Percentiles rank a stretch among this genome's conserved stretches.
Evolutionary conservation across 1,140 invertebrate species (phyloP).

Genomic region (Diprion similis): DNA sequence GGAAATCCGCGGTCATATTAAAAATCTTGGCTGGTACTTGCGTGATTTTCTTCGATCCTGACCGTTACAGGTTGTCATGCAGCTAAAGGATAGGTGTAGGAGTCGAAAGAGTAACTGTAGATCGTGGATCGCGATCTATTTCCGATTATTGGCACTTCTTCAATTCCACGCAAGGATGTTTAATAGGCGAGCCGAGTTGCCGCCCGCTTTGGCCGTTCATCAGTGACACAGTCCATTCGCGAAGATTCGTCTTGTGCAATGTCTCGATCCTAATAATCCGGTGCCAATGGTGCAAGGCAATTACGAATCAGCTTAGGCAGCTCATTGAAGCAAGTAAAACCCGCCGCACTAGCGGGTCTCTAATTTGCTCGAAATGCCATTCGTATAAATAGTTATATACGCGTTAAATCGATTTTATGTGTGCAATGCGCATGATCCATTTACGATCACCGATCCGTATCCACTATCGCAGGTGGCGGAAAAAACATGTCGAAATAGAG

Average conservation of each 20-base stretch:
- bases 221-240: background rate
- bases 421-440: too few species aligned
- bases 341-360: too few species aligned
- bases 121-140: background rate
- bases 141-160: conserved; percentile 5
- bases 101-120: background rate
- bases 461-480: too few species aligned
- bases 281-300: background rate
- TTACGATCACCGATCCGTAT: too few species aligned
- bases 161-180: background rate
- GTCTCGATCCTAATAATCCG: background rate
- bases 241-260: background rate
- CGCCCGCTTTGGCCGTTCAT: background rate
- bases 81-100: background rate
- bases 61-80: background rate
- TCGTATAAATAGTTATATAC: too few species aligned
- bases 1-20: too few species aligned
- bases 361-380: too few species aligned
- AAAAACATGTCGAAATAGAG: too few species aligned
- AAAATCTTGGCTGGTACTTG: too few species aligned
- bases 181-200: background rate
- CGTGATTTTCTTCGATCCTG: background rate
- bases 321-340: too few species aligned
- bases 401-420: too few species aligned
- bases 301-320: too few species aligned